These are phyloP conservation scores for Chaetops frenatus DNA, from an alignment of 2,113 vertebrate species.

Conservation along the genomic window DNA sequence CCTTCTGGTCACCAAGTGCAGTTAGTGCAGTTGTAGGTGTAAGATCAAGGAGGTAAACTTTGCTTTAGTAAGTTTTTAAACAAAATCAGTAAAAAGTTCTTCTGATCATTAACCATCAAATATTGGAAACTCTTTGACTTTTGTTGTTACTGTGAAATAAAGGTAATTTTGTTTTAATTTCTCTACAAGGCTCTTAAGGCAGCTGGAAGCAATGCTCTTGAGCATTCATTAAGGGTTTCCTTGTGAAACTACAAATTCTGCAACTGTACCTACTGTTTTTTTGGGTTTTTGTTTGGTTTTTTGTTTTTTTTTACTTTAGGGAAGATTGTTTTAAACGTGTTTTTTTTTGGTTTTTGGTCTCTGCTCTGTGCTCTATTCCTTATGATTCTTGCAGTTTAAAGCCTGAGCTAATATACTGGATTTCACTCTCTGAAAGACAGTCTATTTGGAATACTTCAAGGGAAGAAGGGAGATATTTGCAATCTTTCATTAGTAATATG, in stretches of 20 bases:
- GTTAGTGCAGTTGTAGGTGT: not conserved
- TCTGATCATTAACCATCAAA: not conserved
- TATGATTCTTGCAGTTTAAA: not conserved
- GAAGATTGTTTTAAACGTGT: not conserved
- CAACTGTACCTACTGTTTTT: not conserved
- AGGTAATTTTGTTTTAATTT: not conserved
- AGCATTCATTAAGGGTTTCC: not conserved
- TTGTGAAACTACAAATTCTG: not conserved
- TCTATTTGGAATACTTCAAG: not conserved
- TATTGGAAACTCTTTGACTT: not conserved
- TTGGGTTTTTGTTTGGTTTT: not conserved
- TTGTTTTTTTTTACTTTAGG: not conserved
- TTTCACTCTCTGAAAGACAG: not conserved
- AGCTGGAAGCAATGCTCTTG: not conserved
- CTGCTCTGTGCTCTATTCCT: not conserved
- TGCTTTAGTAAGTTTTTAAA: not conserved
- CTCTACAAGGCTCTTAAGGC: not conserved
- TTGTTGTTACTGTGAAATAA: not conserved
- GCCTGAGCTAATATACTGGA: not conserved
- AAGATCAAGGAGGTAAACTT: not conserved
- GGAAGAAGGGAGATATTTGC: not conserved
- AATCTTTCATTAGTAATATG: not conserved
- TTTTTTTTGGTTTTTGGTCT: not conserved
- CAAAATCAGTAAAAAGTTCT: not conserved
- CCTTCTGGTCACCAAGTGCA: not conserved